phyloP scores from a whole-genome alignment of 2,888 invertebrate genomes.

The Mythimna albipuncta region DNA sequence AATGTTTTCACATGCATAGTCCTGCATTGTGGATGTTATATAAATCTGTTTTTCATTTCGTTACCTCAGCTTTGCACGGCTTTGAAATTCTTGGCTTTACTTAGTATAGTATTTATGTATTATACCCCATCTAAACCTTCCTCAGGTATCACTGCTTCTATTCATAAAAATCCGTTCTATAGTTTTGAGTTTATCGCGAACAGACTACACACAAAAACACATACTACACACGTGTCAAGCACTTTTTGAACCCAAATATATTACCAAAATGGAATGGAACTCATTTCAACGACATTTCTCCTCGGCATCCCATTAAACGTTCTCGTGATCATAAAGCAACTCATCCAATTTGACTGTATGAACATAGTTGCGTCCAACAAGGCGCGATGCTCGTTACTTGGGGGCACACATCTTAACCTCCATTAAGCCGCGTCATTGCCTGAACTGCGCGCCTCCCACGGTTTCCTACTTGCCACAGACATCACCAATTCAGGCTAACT shows the following conservation, averaged over 20 bases:
- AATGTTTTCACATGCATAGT: slow-evolving; percentile 42
- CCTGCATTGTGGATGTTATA: slow-evolving; percentile 22
- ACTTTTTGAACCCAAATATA: slow-evolving; percentile 13
- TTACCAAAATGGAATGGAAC: slow-evolving; percentile 35
- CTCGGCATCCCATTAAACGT: slow-evolving; percentile 37
- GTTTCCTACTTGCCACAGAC: slow-evolving; percentile 79
- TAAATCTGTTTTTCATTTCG: slow-evolving; percentile 40
- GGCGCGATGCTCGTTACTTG: slow-evolving; percentile 81
- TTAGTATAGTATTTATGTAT: too few species aligned
- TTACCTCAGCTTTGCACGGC: background rate
- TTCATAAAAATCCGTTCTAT: too few species aligned
- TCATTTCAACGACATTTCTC: slow-evolving; percentile 52
- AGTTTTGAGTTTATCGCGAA: too few species aligned
- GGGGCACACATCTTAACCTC: slow-evolving; percentile 89
- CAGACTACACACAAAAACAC: too few species aligned
- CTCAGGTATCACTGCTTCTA: too few species aligned
- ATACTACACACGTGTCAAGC: too few species aligned
- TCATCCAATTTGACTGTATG: slow-evolving; percentile 79
- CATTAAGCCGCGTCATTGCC: slow-evolving; percentile 84
- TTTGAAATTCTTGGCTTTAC: too few species aligned
- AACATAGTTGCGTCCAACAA: slow-evolving; percentile 79
- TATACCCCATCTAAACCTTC: too few species aligned
- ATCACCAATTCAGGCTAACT: slow-evolving; percentile 81
- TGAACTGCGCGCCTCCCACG: slow-evolving; percentile 83
- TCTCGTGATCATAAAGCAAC: slow-evolving; percentile 65